Evolutionary conservation across 2,113 vertebrate genomes (phyloP), one percentile per base, ranked within the genome.

Genomic region (Carettochelys insculpta): DNA sequence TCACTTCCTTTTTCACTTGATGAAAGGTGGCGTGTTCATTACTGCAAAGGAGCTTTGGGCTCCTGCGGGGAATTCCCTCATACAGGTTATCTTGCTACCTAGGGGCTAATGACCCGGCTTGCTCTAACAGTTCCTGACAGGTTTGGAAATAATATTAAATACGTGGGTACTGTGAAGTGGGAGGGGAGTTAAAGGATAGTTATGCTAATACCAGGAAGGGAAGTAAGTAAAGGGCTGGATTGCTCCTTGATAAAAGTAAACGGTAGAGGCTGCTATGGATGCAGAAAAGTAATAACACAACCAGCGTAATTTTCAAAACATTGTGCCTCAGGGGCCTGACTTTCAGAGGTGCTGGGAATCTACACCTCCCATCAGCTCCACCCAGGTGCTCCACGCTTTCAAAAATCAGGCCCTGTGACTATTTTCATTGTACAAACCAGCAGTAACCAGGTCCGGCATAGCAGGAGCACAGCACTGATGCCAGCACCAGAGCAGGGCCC

Each of bases 11-110:
- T 92, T 95, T 87, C 45, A 27, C 56, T 87, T 95, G 81, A 97
- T 94, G 80, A 92, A 85, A 94, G 78, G 54, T 48, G n/a, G n/a
- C 76, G 80, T 58, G 41, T 61, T 97, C 80, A 13, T 94, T 88
- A 90, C 38, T 80, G 82, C 8, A 89, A 81, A 94, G 11, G 5
- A 88, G 76, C 16, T 87, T 81, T 86, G 81, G 65, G 13, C 65
- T 88, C 45, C 54, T 77, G 89, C 75, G 41, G 41, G 52, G 56
- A 93, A 92, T 83, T 51, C 48, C 14, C 24, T 31, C 77, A 51
- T 3, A 16, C 19, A 58, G 82, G 29, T 31, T 53, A 47, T 12
- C 31, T 12, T 71, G 54, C 68, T 94, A 80, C 80, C 51, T 80
- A 41, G 45, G 75, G 82, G 75, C 61, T 10, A 68, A 77, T 6